Evolutionary conservation across 2,888 invertebrate genomes (phyloP), one percentile per base, ranked within the genome.

Genomic region (Hoplodrina ambigua): DNA sequence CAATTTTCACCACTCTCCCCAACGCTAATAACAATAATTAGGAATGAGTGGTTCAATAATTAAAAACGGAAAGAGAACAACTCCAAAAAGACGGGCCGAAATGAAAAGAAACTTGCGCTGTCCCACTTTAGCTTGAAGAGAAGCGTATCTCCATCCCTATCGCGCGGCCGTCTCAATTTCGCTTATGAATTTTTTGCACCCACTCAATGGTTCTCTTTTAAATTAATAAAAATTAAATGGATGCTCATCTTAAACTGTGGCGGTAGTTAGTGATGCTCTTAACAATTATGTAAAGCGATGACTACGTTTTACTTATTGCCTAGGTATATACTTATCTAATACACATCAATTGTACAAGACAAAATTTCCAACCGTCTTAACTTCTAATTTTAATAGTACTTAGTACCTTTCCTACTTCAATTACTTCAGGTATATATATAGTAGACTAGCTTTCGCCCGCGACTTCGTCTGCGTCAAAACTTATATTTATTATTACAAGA

Each of bases 21-120:
- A 89, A 89, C 93, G 94, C 96, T 96, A 96, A 96, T 96, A 96
- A 96, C 95, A 96, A 96, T 96, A 96, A 96, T 96, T 96, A 96
- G 96, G 93, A 96, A 96, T 96, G 96, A 96, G 96, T 96, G 96
- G 96, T 96, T 96, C 96, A 94, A 96, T 96, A 96, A 96, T 96
- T 96, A 96, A 96, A 96, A 96, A 96, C 96, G 96, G 96, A 96
- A 95, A 94, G 94, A 93, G 93, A 94, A 94, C 92, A 92, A 92
- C 93, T 91, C 89, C 90, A 90, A 93, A 94, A 94, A 94, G 93
- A 91, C 93, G 88, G 81, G 82, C 80, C 82, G 78, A 86, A 83
- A 84, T 86, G 83, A 84, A 86, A 92, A 91, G 91, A 91, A 92
- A 89, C 72, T 86, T 69, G 46, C 58, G 53, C 84, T 75, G 68